Conservation (phyloP, 53 echinoderm and acorn worm species). For the Echinarachnius parma region DNA sequence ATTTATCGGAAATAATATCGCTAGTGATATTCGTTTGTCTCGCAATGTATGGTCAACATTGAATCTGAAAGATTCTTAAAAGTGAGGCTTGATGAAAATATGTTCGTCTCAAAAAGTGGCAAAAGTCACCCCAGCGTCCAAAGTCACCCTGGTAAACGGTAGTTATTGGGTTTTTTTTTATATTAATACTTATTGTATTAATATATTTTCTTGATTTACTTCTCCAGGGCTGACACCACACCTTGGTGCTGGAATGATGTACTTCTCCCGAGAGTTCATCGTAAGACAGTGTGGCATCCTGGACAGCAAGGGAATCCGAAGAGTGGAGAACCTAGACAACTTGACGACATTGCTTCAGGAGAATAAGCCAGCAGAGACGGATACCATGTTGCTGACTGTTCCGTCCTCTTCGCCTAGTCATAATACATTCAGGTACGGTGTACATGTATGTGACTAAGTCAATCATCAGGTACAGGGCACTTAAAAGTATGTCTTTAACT, state of each 20-base stretch:
- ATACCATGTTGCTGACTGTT: background rate
- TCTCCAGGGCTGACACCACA: slow-evolving; percentile 21
- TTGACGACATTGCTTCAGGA: background rate
- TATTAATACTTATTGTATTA: too few relatives aligned
- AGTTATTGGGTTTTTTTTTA: too few relatives aligned
- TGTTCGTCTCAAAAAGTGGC: too few relatives aligned
- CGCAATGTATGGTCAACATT: too few relatives aligned
- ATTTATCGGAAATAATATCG: too few relatives aligned
- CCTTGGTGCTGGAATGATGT: slow-evolving; percentile 10
- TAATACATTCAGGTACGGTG: slow-evolving; percentile 14
- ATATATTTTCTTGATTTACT: background rate
- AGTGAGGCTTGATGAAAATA: too few relatives aligned
- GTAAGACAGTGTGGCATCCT: slow-evolving; percentile 27
- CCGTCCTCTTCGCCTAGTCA: background rate
- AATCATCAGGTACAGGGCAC: background rate
- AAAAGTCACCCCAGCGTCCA: too few relatives aligned
- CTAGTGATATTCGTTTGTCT: too few relatives aligned
- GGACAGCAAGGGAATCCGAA: slow-evolving; percentile 37
- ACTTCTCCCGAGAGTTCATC: slow-evolving; percentile 24
- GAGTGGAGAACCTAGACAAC: background rate
- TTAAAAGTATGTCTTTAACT: too few relatives aligned
- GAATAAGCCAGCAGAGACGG: slow-evolving; percentile 23
- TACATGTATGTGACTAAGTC: background rate
- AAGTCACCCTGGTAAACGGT: too few relatives aligned
- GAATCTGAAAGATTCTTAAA: too few relatives aligned